Base-by-base conservation (phyloP, 2,797 vertebrate species). In the Knipowitschia caucasica region DNA sequence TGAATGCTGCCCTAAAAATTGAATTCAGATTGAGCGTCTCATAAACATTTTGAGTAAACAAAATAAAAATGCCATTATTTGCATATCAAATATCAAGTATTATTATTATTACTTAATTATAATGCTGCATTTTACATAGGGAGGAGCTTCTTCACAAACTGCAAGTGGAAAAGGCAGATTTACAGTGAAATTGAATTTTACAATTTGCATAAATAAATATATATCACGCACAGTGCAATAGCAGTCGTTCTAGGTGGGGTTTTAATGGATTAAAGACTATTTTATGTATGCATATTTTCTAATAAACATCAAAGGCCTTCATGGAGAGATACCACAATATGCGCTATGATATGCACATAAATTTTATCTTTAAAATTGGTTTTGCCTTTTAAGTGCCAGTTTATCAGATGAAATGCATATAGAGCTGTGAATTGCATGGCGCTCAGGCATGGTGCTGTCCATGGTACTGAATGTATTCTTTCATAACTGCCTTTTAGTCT, bases 381-480 rank as follows among this genome's bases (percentile, higher is more conserved):
- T 50, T 53, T 2, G 49, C 31, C 30, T 11, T 35, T 38, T 18
- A 25, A 38, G 17, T 45, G 23, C 15, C 29, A 45, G 29, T 25
- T 20, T 44, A 29, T 55, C 27, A 77, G 69, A 43, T 24, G 11
- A 71, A 76, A 74, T 6, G 62, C 56, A 67, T 49, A n/a, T n/a
- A n/a, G n/a, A 36, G 59, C 30, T 43, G 56, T 62, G 51, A 57
- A 49, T 44, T 62, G 75, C 43, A 50, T 35, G 34, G 51, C 71
- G 58, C 61, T 43, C 53, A 59, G 55, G n/a, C n/a, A n/a, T n/a
- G n/a, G 18, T 49, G 54, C 82, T 87, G 84, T 86, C 86, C 86
- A 0, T 73, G 84, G 85, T 87, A 67, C 86, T 88, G 85, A 86
- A 84, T 57, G 69, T 54, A 71, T 43, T 71, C 38, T 30, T 62